phyloP scores from a whole-genome alignment of 2,797 vertebrate genomes.

The Bradypodion ventrale region DNA sequence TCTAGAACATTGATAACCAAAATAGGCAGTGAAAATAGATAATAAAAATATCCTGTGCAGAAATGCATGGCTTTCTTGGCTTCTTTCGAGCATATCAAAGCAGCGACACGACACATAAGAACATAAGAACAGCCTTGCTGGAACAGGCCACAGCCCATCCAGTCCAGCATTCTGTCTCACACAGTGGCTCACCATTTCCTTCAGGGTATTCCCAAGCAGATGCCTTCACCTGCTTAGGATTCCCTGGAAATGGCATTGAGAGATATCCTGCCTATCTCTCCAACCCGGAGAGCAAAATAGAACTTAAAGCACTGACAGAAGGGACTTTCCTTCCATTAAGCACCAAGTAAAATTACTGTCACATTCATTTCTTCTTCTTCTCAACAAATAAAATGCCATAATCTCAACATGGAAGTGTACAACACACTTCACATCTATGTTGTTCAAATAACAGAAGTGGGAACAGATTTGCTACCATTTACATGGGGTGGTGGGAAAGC shows the following conservation, averaged over 20 bases:
- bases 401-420: neutral
- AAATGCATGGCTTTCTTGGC: neutral
- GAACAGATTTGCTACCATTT: neutral
- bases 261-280: too few relatives aligned
- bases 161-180: too few relatives aligned
- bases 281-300: too few relatives aligned
- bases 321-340: neutral
- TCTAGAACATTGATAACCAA: neutral
- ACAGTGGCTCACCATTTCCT: too few relatives aligned
- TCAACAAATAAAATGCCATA: neutral
- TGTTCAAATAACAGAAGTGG: neutral
- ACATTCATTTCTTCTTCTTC: neutral
- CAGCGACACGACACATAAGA: neutral
- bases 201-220: too few relatives aligned
- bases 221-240: too few relatives aligned
- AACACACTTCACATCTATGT: neutral
- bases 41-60: neutral
- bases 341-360: neutral
- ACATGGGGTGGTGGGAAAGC: neutral
- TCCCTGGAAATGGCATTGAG: too few relatives aligned
- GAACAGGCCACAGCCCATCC: too few relatives aligned
- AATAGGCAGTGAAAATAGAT: neutral
- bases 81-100: neutral
- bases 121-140: too few relatives aligned
- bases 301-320: neutral